These are phyloP conservation scores for Deilephila elpenor DNA, from an alignment of 2,888 invertebrate genomes.

Conservation along the genomic window DNA sequence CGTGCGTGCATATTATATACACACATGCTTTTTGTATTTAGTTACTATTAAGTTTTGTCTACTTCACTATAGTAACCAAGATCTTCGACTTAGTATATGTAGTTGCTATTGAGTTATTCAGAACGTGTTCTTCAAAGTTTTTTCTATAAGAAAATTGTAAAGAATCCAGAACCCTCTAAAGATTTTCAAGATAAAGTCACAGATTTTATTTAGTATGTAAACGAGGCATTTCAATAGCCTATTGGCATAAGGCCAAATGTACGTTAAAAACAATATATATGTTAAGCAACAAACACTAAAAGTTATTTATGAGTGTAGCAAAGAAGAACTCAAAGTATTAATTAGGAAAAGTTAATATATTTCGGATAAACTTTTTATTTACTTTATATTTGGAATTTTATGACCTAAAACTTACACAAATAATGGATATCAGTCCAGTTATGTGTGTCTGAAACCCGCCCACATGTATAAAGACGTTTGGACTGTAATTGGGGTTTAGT, in stretches of 20 bases:
- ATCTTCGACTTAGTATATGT: too few species aligned
- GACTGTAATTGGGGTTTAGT: too few species aligned
- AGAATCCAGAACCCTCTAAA: background rate
- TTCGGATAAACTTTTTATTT: background rate
- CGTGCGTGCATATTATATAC: too few species aligned
- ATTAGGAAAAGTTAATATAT: background rate
- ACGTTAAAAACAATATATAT: background rate
- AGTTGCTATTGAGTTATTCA: too few species aligned
- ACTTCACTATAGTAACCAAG: too few species aligned
- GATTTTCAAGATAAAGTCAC: background rate
- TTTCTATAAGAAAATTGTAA: background rate
- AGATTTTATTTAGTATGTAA: background rate
- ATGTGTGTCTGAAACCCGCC: too few species aligned
- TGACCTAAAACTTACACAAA: too few species aligned
- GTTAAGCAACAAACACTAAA: background rate
- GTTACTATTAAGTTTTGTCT: too few species aligned
- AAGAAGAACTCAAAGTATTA: background rate
- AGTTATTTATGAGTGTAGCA: background rate
- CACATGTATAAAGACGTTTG: too few species aligned
- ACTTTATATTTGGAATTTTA: background rate
- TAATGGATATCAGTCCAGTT: too few species aligned
- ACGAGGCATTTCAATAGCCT: background rate
- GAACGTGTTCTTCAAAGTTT: background rate
- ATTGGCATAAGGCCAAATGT: background rate
- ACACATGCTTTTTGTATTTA: too few species aligned